A percentile compares a stretch with the other conserved stretches of the same genome.
Evolutionary conservation across 2,888 invertebrate species (phyloP).

Genomic region (Allacma fusca): DNA sequence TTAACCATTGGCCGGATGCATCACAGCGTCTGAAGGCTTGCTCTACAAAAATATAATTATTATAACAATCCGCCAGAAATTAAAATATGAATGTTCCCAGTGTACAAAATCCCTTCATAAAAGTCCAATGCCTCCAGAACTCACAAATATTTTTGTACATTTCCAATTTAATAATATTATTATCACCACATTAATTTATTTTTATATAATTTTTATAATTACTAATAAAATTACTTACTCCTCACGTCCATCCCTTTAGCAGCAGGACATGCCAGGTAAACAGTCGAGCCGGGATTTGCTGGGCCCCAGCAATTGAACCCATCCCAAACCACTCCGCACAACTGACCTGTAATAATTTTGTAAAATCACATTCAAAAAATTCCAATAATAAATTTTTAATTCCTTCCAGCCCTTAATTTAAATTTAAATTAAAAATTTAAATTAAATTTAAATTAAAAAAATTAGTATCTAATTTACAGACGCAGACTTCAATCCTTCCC

Average conservation of each 20-base stretch:
- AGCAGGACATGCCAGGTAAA: conserved; percentile 77
- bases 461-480: too few relatives aligned
- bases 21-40: conserved; percentile 76
- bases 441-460: too few relatives aligned
- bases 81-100: too few relatives aligned
- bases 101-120: too few relatives aligned
- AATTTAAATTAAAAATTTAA: too few relatives aligned
- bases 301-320: conserved; percentile 87
- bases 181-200: too few relatives aligned
- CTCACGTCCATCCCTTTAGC: conserved; percentile 76
- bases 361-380: too few relatives aligned
- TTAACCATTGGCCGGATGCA: conserved; percentile 75
- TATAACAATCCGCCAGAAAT: too few relatives aligned
- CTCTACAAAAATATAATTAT: conserved; percentile 68
- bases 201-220: background rate
- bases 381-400: background rate
- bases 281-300: conserved; percentile 74
- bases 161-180: too few relatives aligned
- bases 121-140: too few relatives aligned
- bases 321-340: conserved; percentile 70
- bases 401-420: background rate
- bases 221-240: conserved; percentile 69
- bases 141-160: too few relatives aligned
- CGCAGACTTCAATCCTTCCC: too few relatives aligned
- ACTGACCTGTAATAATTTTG: background rate